Evolutionary conservation across 2,888 invertebrate species (phyloP), one percentile per base, ranked within the genome.

Genomic region (Dione vanillae): DNA sequence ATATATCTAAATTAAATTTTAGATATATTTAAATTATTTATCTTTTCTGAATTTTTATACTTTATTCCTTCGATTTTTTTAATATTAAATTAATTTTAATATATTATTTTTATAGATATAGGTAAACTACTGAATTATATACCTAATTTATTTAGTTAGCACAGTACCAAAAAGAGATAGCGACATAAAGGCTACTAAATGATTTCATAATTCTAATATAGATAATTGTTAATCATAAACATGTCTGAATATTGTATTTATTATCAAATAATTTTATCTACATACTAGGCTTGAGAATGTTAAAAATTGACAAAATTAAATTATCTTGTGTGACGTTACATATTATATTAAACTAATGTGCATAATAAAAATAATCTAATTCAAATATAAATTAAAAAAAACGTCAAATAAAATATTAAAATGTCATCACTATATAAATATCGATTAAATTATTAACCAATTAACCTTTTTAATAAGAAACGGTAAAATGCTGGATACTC

Each of bases 41-140:
- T 12, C 43, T n/a, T 45, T n/a, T 45, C 45, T 14, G 12, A 14
- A 12, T 7, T 41, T 10, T 41, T 10, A 41, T 41, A 12, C 12
- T 45, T 45, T n/a, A 8, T 45, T 45, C 7, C 7, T 43, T 2
- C 1, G 1, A 45, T 8, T 2, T 9, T 16, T 0, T 45, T 45
- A 16, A 47, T 2, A 45, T 2, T 43, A 0, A 43, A n/a, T 54
- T 35, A 35, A n/a, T 54, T 35, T 52, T 52, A 52, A 27, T 35
- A 9, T 47, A 9, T 54, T n/a, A 54, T 54, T 27, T 35, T 14
- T 54, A 27, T n/a, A 54, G 52, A 35, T 35, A 35, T 54, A 54
- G 52, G 27, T 35, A 54, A 54, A 54, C 54, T 54, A 37, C 54
- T 54, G 16, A 37, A 37, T 37, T 54, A 54, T 54, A 54, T 16